phyloP scores from a whole-genome alignment of 2,888 invertebrate species.

The Norana najaformis region DNA sequence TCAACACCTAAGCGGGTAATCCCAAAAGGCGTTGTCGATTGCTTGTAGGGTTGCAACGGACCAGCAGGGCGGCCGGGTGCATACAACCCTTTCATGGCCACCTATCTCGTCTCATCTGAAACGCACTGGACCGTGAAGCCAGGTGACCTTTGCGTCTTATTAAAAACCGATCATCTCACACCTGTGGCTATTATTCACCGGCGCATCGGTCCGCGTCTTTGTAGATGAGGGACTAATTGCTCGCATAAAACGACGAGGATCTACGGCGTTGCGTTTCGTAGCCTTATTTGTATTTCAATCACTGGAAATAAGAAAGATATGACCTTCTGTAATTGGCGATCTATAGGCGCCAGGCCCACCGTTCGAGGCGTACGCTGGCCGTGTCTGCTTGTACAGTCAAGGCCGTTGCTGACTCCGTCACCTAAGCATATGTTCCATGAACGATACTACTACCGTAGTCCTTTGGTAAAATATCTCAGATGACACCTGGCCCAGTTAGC shows the following conservation, averaged over 20 bases:
- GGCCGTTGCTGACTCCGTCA: background rate
- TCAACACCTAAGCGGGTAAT: background rate
- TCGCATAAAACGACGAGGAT: background rate
- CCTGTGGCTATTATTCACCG: conserved; percentile 13
- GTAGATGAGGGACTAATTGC: background rate
- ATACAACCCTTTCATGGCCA: background rate
- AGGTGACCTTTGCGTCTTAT: background rate
- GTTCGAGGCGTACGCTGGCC: too few relatives aligned
- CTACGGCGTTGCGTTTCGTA: background rate
- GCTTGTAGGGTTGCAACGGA: background rate
- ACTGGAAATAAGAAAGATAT: background rate
- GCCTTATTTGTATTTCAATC: background rate
- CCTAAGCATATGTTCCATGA: background rate
- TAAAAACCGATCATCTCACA: background rate
- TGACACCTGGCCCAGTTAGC: background rate
- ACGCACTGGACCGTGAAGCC: background rate
- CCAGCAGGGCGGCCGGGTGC: background rate
- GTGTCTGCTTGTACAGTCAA: background rate
- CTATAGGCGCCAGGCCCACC: too few relatives aligned
- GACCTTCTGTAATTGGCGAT: too few relatives aligned
- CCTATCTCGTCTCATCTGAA: background rate
- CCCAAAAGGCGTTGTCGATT: background rate
- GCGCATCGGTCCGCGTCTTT: background rate
- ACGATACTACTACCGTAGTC: background rate
- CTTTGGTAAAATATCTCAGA: background rate